Conservation (phyloP, 2,113 vertebrate species). For the Misgurnus anguillicaudatus region DNA sequence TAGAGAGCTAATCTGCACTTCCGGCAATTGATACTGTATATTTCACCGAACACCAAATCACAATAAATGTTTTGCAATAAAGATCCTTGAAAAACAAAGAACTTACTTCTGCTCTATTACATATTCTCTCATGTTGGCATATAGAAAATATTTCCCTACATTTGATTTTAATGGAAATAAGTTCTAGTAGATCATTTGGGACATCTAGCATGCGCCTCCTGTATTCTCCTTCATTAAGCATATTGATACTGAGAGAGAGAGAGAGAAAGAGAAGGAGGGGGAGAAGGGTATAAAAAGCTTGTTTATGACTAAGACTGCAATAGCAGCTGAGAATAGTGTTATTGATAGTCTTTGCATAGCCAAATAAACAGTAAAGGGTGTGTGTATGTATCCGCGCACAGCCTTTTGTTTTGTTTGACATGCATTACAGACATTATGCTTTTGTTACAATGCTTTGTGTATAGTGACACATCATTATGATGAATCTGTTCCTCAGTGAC, state of each 20-base stretch:
- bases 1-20: not conserved
- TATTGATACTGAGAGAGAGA: constrained; percentile 29
- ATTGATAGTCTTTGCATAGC: constrained; percentile 50
- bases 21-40: not conserved
- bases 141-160: constrained; percentile 12
- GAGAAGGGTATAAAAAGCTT: constrained; percentile 48
- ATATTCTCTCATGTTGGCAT: not conserved
- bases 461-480: constrained; percentile 37
- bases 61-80: not conserved
- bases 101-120: not conserved
- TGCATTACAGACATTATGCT: constrained; percentile 35
- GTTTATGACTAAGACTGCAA: constrained; percentile 52
- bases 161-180: constrained; percentile 41
- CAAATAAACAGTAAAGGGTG: constrained; percentile 39
- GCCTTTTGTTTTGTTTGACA: constrained; percentile 14
- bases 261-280: constrained; percentile 2
- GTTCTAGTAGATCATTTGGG: constrained; percentile 48
- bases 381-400: constrained; percentile 12
- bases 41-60: not conserved
- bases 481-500: constrained; percentile 30
- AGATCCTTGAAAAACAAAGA: constrained; percentile 1
- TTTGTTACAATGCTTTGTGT: constrained; percentile 28
- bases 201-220: constrained; percentile 43
- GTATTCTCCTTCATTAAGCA: constrained; percentile 43
- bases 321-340: constrained; percentile 31